A percentile compares a stretch with the other conserved stretches of the same genome.
These are phyloP conservation scores for Macrotis lagotis DNA, from an alignment of 2,113 vertebrate genomes.

Conservation along the genomic window DNA sequence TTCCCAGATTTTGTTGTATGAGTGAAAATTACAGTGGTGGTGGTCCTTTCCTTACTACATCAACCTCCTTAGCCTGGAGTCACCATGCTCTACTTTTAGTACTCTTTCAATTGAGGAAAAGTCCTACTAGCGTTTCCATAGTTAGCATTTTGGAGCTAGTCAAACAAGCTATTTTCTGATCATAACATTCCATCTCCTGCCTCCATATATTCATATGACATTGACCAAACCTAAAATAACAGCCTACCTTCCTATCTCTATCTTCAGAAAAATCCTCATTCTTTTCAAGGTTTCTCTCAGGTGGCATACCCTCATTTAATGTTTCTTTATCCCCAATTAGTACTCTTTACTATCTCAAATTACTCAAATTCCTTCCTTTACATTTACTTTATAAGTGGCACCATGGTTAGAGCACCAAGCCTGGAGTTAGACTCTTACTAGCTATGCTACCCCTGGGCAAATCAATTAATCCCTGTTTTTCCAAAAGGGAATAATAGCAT, in stretches of 20 bases:
- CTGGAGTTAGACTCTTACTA: neutral
- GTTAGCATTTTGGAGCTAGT: neutral
- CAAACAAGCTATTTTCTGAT: neutral
- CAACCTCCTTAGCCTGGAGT: neutral
- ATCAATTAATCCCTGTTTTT: neutral
- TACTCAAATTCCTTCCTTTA: too few species aligned
- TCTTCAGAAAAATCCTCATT: neutral
- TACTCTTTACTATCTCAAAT: neutral
- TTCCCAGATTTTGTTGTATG: neutral
- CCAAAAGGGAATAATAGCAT: neutral
- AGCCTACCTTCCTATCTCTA: neutral
- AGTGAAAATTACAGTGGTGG: neutral
- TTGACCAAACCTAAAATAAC: neutral
- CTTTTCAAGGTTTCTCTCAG: neutral
- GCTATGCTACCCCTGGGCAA: neutral
- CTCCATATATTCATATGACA: neutral
- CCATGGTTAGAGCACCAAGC: neutral
- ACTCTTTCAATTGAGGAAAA: neutral
- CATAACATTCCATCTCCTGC: neutral
- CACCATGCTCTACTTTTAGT: neutral
- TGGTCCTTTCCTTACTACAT: neutral
- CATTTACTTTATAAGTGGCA: neutral
- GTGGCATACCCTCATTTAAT: neutral
- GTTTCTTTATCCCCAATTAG: neutral
- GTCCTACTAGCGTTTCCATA: neutral